These are phyloP conservation scores for Vandiemenella viatica DNA, from an alignment of 2,888 invertebrate genomes.

Conservation along the genomic window DNA sequence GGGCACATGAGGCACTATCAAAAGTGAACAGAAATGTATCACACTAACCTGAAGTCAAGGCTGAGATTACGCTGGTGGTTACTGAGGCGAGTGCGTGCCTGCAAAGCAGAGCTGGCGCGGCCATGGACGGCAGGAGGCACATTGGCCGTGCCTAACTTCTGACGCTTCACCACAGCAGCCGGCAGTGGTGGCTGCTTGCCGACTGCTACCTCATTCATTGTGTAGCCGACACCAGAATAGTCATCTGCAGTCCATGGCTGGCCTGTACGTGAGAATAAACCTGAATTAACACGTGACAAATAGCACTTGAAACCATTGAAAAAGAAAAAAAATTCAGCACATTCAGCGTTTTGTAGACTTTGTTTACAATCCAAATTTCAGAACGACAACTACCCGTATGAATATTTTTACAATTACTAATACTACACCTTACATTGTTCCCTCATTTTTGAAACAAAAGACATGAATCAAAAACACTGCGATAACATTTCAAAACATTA, in stretches of 20 bases:
- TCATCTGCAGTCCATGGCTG: slow-evolving; percentile 29
- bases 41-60: slow-evolving; percentile 66
- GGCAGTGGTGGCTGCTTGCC: slow-evolving; percentile 19
- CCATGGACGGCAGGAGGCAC: slow-evolving; percentile 44
- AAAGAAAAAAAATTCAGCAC: neutral
- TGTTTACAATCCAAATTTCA: too few relatives aligned
- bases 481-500: too few relatives aligned
- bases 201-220: slow-evolving; percentile 29
- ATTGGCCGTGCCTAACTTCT: slow-evolving; percentile 25
- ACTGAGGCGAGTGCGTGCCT: slow-evolving; percentile 37
- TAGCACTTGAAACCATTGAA: neutral
- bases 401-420: too few relatives aligned
- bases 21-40: too few relatives aligned
- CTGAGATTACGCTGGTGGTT: slow-evolving; percentile 79
- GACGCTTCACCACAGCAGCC: slow-evolving; percentile 28
- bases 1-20: too few relatives aligned
- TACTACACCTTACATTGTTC: too few relatives aligned
- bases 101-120: slow-evolving; percentile 31
- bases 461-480: too few relatives aligned
- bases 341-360: neutral
- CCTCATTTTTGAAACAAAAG: too few relatives aligned
- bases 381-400: too few relatives aligned
- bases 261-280: too few relatives aligned
- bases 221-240: slow-evolving; percentile 21
- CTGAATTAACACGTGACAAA: neutral